A percentile compares a stretch with the other conserved stretches of the same genome.
phyloP scores from a whole-genome alignment of 2,888 invertebrate genomes.

The Agrochola litura region DNA sequence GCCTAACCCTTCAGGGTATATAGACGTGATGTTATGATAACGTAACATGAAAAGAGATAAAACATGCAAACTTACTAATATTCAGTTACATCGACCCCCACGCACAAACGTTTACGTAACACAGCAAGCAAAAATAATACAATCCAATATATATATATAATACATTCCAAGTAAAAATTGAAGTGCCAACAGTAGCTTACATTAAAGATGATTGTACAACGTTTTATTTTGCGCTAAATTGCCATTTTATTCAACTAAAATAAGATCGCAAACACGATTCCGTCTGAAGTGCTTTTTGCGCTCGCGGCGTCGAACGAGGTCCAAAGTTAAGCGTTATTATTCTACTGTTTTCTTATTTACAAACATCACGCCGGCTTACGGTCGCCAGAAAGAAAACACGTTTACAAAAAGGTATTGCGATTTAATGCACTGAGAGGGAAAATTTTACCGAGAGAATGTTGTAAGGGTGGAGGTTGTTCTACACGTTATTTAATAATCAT shows the following conservation, averaged over 20 bases:
- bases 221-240: conserved; percentile 60
- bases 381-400: conserved; percentile 63
- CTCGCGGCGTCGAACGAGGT: conserved; percentile 62
- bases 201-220: conserved; percentile 56
- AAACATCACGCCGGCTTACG: conserved; percentile 66
- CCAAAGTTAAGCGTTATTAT: conserved; percentile 68
- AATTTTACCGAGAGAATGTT: conserved; percentile 64
- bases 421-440: conserved; percentile 69
- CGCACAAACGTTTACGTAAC: conserved; percentile 17
- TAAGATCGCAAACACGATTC: conserved; percentile 64
- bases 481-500: not conserved
- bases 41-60: not conserved
- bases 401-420: conserved; percentile 69
- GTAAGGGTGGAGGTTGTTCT: conserved; percentile 25
- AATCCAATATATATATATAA: too few species aligned
- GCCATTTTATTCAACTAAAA: conserved; percentile 65
- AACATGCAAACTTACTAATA: not conserved
- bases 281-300: conserved; percentile 62
- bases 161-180: conserved; percentile 39
- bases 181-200: conserved; percentile 47
- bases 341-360: conserved; percentile 69
- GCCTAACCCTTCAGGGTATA: too few species aligned
- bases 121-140: conserved; percentile 16
- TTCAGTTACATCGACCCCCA: not conserved
- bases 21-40: not conserved